These are phyloP conservation scores for Lithobates sylvaticus DNA, from an alignment of 2,797 vertebrate genomes.

Conservation along the genomic window DNA sequence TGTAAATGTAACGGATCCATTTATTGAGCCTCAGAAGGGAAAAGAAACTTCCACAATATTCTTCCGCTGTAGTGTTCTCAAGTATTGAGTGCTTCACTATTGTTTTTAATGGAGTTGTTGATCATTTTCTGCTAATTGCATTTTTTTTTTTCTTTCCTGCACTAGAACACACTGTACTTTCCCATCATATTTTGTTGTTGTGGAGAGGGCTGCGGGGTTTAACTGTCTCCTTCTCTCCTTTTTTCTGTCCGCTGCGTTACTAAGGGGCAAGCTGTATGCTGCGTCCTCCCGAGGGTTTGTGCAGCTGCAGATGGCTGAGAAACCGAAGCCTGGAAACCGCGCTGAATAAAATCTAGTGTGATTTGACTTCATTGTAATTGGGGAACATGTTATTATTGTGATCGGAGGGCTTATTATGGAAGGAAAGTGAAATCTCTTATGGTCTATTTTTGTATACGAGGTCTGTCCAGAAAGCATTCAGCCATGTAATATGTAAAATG, in stretches of 20 bases:
- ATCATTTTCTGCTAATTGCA: slow-evolving; percentile 18
- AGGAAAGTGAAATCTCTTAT: too few species aligned
- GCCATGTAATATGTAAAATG: too few species aligned
- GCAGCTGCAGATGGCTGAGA: neutral
- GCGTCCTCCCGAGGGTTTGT: neutral
- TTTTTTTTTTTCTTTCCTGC: neutral
- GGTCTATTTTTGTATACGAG: too few species aligned
- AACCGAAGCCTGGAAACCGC: neutral
- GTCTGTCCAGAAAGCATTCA: too few species aligned
- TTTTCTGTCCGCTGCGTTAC: neutral
- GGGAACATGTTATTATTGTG: too few species aligned
- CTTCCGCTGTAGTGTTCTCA: too few species aligned
- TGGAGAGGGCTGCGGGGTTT: neutral
- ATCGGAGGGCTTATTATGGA: too few species aligned
- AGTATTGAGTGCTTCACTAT: neutral
- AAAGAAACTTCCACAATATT: too few species aligned
- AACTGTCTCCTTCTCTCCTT: neutral
- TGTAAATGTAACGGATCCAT: too few species aligned
- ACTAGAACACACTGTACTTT: slow-evolving; percentile 24
- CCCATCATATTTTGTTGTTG: neutral
- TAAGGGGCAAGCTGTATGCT: neutral
- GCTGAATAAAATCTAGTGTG: too few species aligned
- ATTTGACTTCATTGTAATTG: too few species aligned
- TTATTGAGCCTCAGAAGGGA: too few species aligned
- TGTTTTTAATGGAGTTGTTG: slow-evolving; percentile 19